Percentiles rank a stretch among this genome's conserved stretches.
phyloP scores from a whole-genome alignment of 1,140 invertebrate species.

The Drosophila parvula region DNA sequence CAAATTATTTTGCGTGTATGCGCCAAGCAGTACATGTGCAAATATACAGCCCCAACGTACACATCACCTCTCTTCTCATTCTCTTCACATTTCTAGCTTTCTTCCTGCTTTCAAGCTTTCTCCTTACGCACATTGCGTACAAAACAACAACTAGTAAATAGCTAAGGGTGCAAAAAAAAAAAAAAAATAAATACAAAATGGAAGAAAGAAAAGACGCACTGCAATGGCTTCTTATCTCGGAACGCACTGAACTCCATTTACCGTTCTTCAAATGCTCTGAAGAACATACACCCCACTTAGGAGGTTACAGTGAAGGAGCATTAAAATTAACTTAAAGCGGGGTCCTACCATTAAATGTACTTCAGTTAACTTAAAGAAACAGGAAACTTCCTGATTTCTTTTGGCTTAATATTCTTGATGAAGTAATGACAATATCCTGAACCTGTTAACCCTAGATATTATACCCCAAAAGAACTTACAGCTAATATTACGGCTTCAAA shows the following conservation, averaged over 20 bases:
- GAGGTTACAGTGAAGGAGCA: slow-evolving; percentile 22
- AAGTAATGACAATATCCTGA: too few relatives aligned
- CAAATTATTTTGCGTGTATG: background rate
- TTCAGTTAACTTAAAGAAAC: background rate
- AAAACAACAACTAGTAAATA: slow-evolving; percentile 16
- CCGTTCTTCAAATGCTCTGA: slow-evolving; percentile 3
- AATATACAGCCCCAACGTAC: slow-evolving; percentile 20
- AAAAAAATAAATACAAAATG: slow-evolving; percentile 13
- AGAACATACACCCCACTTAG: background rate
- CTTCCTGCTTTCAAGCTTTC: slow-evolving; percentile 14
- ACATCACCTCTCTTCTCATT: background rate
- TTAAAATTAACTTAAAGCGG: slow-evolving; percentile 3
- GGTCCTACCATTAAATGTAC: background rate
- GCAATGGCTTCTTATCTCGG: slow-evolving; percentile 58
- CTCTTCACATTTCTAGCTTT: background rate
- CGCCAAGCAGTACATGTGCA: slow-evolving; percentile 27
- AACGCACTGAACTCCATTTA: slow-evolving; percentile 26
- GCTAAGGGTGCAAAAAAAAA: slow-evolving; percentile 12
- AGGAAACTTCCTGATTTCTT: too few relatives aligned
- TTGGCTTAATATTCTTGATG: background rate
- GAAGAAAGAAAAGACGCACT: slow-evolving; percentile 45
- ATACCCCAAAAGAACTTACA: background rate
- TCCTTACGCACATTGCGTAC: slow-evolving; percentile 44
- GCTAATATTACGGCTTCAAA: background rate
- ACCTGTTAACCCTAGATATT: background rate